These are phyloP conservation scores for Barnardius zonarius DNA, from an alignment of 2,113 vertebrate genomes.

Conservation along the genomic window DNA sequence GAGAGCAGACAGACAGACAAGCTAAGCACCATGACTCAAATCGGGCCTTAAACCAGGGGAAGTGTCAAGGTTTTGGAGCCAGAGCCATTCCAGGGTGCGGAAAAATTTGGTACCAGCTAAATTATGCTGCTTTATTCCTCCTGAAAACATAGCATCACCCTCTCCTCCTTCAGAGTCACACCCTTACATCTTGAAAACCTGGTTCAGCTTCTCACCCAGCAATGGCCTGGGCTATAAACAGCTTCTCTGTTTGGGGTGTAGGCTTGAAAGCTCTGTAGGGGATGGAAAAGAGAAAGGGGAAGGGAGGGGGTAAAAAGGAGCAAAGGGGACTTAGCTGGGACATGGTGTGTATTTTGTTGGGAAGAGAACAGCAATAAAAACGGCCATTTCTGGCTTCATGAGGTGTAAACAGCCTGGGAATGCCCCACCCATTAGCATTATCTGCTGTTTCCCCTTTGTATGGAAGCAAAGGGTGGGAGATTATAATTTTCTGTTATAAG, in stretches of 20 bases:
- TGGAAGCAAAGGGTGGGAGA: background rate
- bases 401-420: background rate
- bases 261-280: background rate
- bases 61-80: background rate
- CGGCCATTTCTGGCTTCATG: accelerated
- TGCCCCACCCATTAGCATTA: background rate
- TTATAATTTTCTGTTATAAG: background rate
- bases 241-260: background rate
- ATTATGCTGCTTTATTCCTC: background rate
- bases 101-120: background rate
- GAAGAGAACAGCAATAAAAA: too few species aligned
- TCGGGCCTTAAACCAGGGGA: background rate
- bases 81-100: background rate
- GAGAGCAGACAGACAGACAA: background rate
- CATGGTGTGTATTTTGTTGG: accelerated
- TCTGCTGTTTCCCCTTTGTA: background rate
- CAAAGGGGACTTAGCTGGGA: background rate
- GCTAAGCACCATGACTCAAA: background rate
- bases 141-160: background rate
- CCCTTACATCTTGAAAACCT: background rate
- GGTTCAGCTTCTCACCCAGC: background rate
- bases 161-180: background rate
- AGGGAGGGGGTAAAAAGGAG: background rate
- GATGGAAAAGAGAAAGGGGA: background rate
- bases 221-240: background rate